Base-by-base conservation (phyloP, 2,797 vertebrate species). In the Cuniculus paca region DNA sequence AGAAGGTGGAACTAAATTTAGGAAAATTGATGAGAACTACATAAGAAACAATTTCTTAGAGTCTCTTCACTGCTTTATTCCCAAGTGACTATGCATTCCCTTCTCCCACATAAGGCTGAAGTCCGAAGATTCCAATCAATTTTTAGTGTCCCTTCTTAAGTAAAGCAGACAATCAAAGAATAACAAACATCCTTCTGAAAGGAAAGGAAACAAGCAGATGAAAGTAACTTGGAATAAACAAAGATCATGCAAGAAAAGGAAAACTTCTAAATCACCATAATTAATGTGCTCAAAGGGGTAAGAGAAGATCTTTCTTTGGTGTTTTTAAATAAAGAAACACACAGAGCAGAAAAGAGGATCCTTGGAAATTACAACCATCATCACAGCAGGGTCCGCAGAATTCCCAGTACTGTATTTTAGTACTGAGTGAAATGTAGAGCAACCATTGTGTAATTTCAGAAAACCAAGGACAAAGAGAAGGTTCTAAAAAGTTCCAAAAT, bases 211-310 rank as follows among this genome's bases (percentile, higher is more conserved):
- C 22, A 88, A 70, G 17, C 22, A 68, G 10, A 42, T 72, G 31
- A 83, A 94, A 92, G 63, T 84, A 68, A 68, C 24, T 79, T 28
- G 61, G 42, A 94, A 52, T 28, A 83, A 96, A 68, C 70, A 92
- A 92, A 84, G n/a, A 88, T 52, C 82, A 85, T n/a, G 31, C 36
- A 82, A 56, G 74, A 82, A 60, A 82, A 95, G 54, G 9, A 52
- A 90, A 86, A 68, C 31, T 36, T 92, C 75, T 82, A 93, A 89
- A 42, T 93, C 22, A 52, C 14, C 68, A 34, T 77, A 50, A 90
- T 79, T 88, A 52, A 60, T 93, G 75, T 39, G 50, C 31, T 88
- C 60, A 72, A 54, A 88, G 42, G 88, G n/a, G 85, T 36, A 68
- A 88, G 61, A 88, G 28, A 87, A 72, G 42, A 60, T 52, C 20